phyloP scores from a whole-genome alignment of 2,797 vertebrate genomes.

The Catharus ustulatus region DNA sequence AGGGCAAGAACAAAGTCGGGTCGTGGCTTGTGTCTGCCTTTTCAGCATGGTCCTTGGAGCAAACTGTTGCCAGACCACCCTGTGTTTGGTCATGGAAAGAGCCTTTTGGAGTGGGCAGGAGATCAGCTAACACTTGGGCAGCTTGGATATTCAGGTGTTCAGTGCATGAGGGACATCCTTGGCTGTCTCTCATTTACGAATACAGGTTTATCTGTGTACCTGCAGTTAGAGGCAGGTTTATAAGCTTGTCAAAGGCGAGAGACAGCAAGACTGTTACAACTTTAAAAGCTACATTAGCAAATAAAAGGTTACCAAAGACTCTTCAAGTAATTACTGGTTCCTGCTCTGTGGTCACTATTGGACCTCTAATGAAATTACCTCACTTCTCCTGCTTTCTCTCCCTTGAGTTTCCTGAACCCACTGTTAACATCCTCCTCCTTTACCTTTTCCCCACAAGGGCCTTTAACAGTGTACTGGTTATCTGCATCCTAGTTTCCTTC shows the following conservation, averaged over 20 bases:
- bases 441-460: background rate
- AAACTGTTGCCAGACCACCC: background rate
- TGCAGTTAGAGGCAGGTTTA: background rate
- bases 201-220: rapidly evolving
- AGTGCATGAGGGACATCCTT: background rate
- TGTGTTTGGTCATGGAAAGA: background rate
- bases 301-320: background rate
- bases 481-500: background rate
- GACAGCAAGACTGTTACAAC: background rate
- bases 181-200: background rate
- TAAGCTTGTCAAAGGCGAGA: background rate
- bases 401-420: background rate
- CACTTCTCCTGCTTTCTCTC: background rate
- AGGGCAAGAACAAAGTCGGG: background rate
- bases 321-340: background rate
- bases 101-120: background rate
- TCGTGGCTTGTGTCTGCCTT: background rate
- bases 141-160: background rate
- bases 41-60: rapidly evolving
- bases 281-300: background rate
- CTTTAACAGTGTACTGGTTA: background rate
- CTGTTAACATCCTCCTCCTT: background rate
- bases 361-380: background rate
- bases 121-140: background rate
- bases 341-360: background rate